Base-by-base conservation (phyloP, 92 coral and sea anemone species). In the Phenganax stokvisi region DNA sequence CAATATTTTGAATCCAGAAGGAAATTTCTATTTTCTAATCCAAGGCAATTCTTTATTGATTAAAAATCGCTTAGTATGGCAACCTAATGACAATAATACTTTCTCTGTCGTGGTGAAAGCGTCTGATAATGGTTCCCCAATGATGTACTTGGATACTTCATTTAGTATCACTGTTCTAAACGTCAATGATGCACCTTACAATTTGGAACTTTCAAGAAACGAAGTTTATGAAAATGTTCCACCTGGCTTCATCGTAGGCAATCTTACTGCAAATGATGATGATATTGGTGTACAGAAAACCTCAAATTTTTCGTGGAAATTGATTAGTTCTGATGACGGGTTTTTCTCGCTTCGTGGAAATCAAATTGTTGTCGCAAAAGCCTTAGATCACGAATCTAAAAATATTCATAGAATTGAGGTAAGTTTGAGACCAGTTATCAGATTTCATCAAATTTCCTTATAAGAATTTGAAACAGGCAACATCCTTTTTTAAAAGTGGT, bases 141-240 rank as follows among this genome's bases (percentile, higher is more conserved):
- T 81, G 25, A 89, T 91, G 97, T 87, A 93, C 89, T 64, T 76
- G 1, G 89, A 88, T 5, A 81, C 87, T 72, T 59, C 80, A 6
- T 88, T 93, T 57, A 74, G 66, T 8, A 76, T 93, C 11, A 77
- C 84, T 53, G 68, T 93, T 9, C 60, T 80, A 44, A 77, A 93
- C 76, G 87, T 93, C 27, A 93, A 93, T 77, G 98, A 93, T 71
- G 97, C 98, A 15, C 98, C 98, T 51, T 81, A 89, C 54, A 84
- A 85, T 29, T 61, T 93, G n/a, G 77, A 79, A 12, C 81, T 93
- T 71, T 88, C 97, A 3, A 86, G 85, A 58, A 54, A 86, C 44
- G 79, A 74, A 3, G 85, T 93, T 12, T 75, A 69, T 31, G 98
- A 93, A 84, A 91, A 90, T 51, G 92, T 88, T 6, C 80, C 88